Base-by-base conservation (phyloP, 2,888 invertebrate genomes). In the Melanostoma scalare region DNA sequence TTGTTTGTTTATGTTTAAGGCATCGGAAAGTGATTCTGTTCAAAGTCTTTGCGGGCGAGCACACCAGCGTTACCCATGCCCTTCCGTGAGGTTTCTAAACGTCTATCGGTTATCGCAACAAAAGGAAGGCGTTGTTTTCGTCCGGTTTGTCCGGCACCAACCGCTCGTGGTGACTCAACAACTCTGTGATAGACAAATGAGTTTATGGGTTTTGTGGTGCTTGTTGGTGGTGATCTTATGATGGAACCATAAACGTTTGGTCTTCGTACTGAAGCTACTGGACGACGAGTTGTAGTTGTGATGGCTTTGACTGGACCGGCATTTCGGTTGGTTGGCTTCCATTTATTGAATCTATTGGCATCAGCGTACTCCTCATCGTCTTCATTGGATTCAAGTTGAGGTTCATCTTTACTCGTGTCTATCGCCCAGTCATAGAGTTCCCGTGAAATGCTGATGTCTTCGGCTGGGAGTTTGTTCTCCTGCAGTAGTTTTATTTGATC, bases 21-120 rank as follows among this genome's bases (percentile, higher is more conserved):
- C 90, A 90, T 89, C 87, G 90, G 90, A 88, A 89, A 91, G 88
- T 89, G 88, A 88, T 90, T 90, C 87, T 90, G 89, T 88, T 90
- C 89, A 86, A 89, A 90, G 87, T 91, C 89, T 86, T 89, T 89
- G 86, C 88, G 89, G 61, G 79, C 84, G 58, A 84, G 77, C 52
- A 44, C 48, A n/a, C 84, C 78, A 65, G 75, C 84, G 30, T 84
- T 84, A 53, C 69, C 79, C 53, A 65, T 50, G 38, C 84, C 71
- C 86, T 88, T 90, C 85, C 89, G 88, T 30, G 89, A 86, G 63
- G 88, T 89, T 74, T 90, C 91, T 68, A 91, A 87, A n/a, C 91
- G 89, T 36, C 90, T 88, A 85, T 91, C 91, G 68, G 91, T 91
- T 76, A 91, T 91, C 79, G 91, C 91, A 69, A 91, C 91, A 86